These are phyloP conservation scores for Myrmecobius fasciatus DNA, from an alignment of 2,113 vertebrate species.

Conservation along the genomic window DNA sequence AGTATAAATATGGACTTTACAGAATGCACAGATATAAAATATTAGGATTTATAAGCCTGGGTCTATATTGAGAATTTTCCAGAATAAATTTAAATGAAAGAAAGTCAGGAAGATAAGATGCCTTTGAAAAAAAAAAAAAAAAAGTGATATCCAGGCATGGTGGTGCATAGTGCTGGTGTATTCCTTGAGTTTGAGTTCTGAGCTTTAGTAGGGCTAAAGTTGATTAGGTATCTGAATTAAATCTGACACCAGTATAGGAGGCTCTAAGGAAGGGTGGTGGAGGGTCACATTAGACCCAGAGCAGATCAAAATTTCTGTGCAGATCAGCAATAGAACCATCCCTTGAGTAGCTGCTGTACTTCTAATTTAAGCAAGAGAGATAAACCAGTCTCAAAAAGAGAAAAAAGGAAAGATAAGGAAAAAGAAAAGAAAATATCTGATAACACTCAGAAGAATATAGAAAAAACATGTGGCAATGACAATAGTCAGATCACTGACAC, in stretches of 20 bases:
- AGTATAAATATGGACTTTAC: no score
- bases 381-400: background rate
- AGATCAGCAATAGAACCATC: background rate
- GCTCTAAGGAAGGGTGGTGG: background rate
- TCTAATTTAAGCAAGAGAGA: background rate
- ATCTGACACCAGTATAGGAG: background rate
- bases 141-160: no score
- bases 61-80: no score
- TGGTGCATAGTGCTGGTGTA: background rate
- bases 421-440: background rate
- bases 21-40: no score
- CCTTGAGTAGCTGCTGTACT: background rate
- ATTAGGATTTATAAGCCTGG: no score
- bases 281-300: background rate
- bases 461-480: background rate
- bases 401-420: background rate
- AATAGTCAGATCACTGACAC: background rate
- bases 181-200: background rate
- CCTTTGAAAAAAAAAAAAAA: no score
- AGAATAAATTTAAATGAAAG: no score
- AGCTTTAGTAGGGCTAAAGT: background rate
- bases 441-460: background rate
- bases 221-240: background rate
- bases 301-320: background rate
- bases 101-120: no score